These are phyloP conservation scores for Sialia sialis DNA, from an alignment of 2,113 vertebrate species.

Conservation along the genomic window DNA sequence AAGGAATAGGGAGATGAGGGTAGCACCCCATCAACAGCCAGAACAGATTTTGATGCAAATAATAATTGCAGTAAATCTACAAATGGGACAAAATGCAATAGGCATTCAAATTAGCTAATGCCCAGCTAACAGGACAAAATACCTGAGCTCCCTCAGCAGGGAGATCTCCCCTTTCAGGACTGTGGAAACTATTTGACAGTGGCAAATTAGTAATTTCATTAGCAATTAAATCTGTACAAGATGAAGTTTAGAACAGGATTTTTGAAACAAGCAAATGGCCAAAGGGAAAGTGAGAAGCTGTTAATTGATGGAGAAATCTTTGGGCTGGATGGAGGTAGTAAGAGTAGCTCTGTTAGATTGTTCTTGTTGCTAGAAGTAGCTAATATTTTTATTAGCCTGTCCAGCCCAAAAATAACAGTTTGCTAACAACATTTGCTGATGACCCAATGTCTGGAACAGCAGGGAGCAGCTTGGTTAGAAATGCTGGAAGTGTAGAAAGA, in stretches of 20 bases:
- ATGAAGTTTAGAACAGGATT: not conserved
- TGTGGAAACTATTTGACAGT: not conserved
- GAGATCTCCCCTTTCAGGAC: not conserved
- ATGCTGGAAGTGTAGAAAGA: not conserved
- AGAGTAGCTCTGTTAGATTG: not conserved
- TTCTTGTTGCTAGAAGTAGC: not conserved
- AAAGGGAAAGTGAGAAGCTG: not conserved
- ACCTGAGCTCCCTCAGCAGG: not conserved
- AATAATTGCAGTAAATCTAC: not conserved
- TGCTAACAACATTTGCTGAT: not conserved
- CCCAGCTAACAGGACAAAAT: not conserved
- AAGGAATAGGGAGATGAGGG: not conserved
- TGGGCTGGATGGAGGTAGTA: not conserved
- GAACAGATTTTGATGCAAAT: not conserved
- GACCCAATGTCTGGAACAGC: conserved; percentile 26
- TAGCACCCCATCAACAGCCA: not conserved
- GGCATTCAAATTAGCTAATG: not conserved
- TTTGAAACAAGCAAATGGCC: not conserved
- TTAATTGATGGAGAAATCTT: not conserved
- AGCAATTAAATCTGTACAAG: not conserved
- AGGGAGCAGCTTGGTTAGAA: conserved; percentile 10
- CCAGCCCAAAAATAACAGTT: conserved; percentile 12
- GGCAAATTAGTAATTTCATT: not conserved
- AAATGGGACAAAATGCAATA: not conserved
- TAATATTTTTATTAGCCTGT: not conserved